These are phyloP conservation scores for Rhingia campestris DNA, from an alignment of 2,888 invertebrate genomes.

Conservation along the genomic window DNA sequence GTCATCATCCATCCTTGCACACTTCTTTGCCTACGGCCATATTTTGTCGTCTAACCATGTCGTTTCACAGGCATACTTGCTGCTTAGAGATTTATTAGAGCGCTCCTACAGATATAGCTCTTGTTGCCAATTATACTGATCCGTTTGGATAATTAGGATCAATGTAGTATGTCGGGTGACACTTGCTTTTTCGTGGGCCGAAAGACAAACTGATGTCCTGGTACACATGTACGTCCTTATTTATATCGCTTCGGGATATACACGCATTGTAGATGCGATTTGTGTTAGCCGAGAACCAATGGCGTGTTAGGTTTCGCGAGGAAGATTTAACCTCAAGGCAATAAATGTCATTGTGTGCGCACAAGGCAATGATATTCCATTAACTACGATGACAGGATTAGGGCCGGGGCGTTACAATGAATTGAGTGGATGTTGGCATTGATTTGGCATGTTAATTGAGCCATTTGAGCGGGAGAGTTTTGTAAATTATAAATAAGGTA, in stretches of 20 bases:
- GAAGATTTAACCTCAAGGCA: neutral
- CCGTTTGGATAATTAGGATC: slow-evolving; percentile 72
- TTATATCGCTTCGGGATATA: slow-evolving; percentile 21
- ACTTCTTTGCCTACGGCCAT: slow-evolving; percentile 39
- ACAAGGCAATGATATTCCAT: slow-evolving; percentile 25
- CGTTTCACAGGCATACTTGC: slow-evolving; percentile 9
- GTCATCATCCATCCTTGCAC: slow-evolving; percentile 16
- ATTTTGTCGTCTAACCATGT: slow-evolving; percentile 25
- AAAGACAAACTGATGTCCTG: slow-evolving; percentile 13
- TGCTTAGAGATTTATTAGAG: slow-evolving; percentile 55
- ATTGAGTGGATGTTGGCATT: neutral
- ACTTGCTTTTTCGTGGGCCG: slow-evolving; percentile 56
- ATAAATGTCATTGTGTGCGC: slow-evolving; percentile 26
- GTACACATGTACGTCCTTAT: neutral
- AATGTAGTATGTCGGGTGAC: slow-evolving; percentile 54
- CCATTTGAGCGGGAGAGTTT: neutral
- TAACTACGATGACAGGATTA: slow-evolving; percentile 19
- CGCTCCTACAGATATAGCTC: slow-evolving; percentile 51
- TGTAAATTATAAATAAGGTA: neutral
- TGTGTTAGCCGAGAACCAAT: slow-evolving; percentile 5
- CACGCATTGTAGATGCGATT: neutral
- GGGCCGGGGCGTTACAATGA: neutral
- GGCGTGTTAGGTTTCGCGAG: slow-evolving; percentile 13
- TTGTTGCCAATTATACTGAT: slow-evolving; percentile 70
- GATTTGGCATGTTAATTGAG: neutral